A percentile compares a stretch with the other conserved stretches of the same genome.
phyloP scores from a whole-genome alignment of 2,113 vertebrate genomes.

The Caranx melampygus region DNA sequence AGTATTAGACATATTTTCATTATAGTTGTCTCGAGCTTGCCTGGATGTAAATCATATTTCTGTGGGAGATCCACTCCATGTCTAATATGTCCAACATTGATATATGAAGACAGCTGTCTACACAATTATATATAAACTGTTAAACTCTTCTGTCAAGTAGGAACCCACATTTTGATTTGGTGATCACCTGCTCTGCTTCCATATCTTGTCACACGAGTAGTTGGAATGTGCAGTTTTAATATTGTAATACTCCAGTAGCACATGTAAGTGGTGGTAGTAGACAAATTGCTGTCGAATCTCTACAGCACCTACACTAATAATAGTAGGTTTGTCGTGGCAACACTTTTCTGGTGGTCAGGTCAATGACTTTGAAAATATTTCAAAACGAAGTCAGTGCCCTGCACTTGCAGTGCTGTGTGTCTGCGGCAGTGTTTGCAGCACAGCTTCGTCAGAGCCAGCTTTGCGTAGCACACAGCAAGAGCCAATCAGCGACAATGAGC shows the following conservation, averaged over 20 bases:
- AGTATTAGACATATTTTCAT: background rate
- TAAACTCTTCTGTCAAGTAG: no score
- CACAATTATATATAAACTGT: no score
- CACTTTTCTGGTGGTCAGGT: background rate
- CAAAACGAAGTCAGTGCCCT: background rate
- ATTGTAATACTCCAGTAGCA: background rate
- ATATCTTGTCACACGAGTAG: background rate
- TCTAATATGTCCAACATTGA: no score
- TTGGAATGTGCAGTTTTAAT: background rate
- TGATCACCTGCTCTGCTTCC: background rate
- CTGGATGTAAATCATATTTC: background rate
- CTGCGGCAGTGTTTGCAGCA: slow-evolving; percentile 11
- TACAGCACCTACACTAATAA: background rate
- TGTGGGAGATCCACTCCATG: background rate
- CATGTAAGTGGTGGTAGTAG: background rate
- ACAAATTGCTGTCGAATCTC: background rate
- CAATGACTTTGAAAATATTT: background rate
- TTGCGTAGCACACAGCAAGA: slow-evolving; percentile 7
- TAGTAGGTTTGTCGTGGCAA: background rate
- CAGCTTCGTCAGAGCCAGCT: slow-evolving; percentile 20
- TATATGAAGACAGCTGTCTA: no score
- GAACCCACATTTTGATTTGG: no score
- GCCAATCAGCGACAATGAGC: slow-evolving; percentile 29
- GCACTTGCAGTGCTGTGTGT: background rate
- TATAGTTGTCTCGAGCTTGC: no score